Conservation (phyloP, 2,113 vertebrate genomes). For the Poecilia latipinna region DNA sequence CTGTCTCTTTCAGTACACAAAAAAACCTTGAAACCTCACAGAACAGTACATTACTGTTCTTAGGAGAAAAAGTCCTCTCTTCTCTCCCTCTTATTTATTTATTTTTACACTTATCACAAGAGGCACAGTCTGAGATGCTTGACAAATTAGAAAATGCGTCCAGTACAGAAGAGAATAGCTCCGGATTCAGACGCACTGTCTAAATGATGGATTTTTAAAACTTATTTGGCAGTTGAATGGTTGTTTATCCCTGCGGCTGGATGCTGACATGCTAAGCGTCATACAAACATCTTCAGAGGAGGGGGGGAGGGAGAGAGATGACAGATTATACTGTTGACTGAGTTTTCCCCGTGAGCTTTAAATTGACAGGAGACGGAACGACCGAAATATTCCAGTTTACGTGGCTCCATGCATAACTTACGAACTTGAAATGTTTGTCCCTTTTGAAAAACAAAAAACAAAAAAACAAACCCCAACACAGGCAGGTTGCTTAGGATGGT, state of each 20-base stretch:
- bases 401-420: background rate
- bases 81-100: slow-evolving; percentile 3
- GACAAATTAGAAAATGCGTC: slow-evolving; percentile 32
- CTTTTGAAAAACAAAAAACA: background rate
- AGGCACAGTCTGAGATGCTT: slow-evolving; percentile 15
- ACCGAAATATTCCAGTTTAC: background rate
- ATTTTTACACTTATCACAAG: slow-evolving; percentile 7
- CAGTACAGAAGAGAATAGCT: slow-evolving; percentile 10
- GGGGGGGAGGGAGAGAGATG: background rate
- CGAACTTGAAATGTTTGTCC: background rate
- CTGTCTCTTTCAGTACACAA: background rate
- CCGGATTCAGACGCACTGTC: slow-evolving; percentile 23
- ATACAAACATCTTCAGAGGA: slow-evolving; percentile 16
- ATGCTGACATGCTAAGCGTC: slow-evolving; percentile 51
- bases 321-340: slow-evolving; percentile 14
- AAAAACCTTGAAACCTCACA: background rate
- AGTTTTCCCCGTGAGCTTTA: slow-evolving; percentile 13
- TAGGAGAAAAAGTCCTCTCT: background rate
- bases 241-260: slow-evolving; percentile 53
- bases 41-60: slow-evolving; percentile 4
- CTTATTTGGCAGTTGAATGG: slow-evolving; percentile 45
- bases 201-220: slow-evolving; percentile 46
- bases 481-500: background rate
- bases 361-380: background rate
- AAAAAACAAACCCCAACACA: background rate